Evolutionary conservation across 2,113 vertebrate species (phyloP), one percentile per base, ranked within the genome.

Genomic region (Casuarius casuarius): DNA sequence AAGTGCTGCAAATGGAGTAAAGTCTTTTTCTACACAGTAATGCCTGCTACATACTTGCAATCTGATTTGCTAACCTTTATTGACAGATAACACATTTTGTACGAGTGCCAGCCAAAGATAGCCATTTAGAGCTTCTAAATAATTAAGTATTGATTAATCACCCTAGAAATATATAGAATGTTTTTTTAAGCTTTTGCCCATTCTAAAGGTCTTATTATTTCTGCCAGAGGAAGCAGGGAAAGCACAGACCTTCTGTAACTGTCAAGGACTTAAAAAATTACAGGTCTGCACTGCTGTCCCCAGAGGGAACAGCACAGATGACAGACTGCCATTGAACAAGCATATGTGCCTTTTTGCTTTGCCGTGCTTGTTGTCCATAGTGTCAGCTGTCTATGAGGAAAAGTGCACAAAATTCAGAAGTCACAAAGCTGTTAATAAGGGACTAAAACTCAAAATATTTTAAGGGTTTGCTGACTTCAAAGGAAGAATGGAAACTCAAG

Each of bases 101-200:
- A 74, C 1, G 9, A 25, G 26, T 97, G 94, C 93, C 95, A 97
- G 70, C 71, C 58, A 73, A 94, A 96, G 95, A 96, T 92, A 97
- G 90, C 94, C 87, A 96, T 98, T 98, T 98, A 97, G 58, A 97
- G 91, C 90, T 95, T 96, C 94, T 96, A 97, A 98, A 98, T 98
- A 98, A 98, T 98, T 98, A 97, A 95, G 71, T 97, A 98, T 98
- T 98, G 97, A 97, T 98, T 97, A 97, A 97, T 97, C 97, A 97
- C 65, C 89, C 84, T 85, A 83, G 71, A 85, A 96, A 91, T 58
- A 92, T 92, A 92, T 70, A 52, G 74, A 68, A 44, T 7, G 12
- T 59, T 95, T 94, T 28, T 92, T 65, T 38, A 92, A 94, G 70
- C 44, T 89, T 79, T 89, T 96, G 58, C 93, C 59, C 72, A 61